These are phyloP conservation scores for Sebastes kiyomatsui DNA, from an alignment of 2,797 vertebrate genomes.

Conservation along the genomic window DNA sequence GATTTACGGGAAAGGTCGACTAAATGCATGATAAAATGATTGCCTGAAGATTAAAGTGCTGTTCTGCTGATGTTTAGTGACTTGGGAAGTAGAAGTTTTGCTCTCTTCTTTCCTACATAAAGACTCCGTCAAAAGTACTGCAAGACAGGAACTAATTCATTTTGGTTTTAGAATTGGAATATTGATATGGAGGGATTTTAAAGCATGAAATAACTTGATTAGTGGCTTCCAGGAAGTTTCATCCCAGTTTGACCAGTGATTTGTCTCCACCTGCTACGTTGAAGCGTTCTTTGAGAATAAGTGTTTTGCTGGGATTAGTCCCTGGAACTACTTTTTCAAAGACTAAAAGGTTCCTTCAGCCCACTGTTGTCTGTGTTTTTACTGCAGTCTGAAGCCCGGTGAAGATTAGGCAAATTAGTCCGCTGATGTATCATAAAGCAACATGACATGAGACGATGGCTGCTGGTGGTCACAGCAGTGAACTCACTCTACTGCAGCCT, in stretches of 20 bases:
- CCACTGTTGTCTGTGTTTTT: no score
- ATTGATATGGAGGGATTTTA: slow-evolving; percentile 5
- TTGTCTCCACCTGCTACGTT: background rate
- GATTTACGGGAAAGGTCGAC: slow-evolving; percentile 37
- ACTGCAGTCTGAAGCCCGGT: no score
- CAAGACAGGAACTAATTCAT: slow-evolving; percentile 2
- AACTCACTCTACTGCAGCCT: no score
- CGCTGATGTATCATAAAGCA: no score
- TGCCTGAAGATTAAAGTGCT: slow-evolving; percentile 33
- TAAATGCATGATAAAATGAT: slow-evolving; percentile 37
- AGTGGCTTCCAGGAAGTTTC: slow-evolving; percentile 4
- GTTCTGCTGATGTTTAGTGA: slow-evolving; percentile 22
- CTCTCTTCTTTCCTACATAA: slow-evolving; percentile 5
- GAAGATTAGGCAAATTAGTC: no score
- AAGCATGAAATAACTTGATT: slow-evolving; percentile 21
- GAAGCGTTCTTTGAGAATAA: background rate
- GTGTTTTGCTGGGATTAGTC: rapidly evolving
- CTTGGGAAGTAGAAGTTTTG: slow-evolving; percentile 14
- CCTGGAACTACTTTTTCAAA: no score
- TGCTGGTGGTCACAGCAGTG: no score
- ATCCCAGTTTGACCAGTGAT: background rate
- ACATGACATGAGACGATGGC: no score
- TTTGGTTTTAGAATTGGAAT: background rate
- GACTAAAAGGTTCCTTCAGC: no score
- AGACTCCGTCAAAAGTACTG: slow-evolving; percentile 11